Conservation (phyloP, 2,888 invertebrate genomes). For the Neuroscelio doddi region DNA sequence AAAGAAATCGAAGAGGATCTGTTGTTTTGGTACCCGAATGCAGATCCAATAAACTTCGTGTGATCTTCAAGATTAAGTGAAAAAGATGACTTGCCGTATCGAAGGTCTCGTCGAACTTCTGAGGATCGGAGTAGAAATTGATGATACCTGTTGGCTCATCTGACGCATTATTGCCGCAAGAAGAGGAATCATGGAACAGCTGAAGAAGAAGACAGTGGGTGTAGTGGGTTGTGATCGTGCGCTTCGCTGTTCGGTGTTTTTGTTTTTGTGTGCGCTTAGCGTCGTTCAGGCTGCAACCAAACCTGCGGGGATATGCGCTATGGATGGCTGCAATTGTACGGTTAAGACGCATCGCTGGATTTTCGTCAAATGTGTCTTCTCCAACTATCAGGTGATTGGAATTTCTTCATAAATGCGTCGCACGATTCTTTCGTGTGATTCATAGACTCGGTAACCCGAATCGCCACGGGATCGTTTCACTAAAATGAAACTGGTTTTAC, state of each 20-base stretch:
- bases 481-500: background rate
- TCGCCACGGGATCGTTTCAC: too few species aligned
- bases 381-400: slow-evolving; percentile 76
- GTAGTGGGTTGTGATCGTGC: slow-evolving; percentile 57
- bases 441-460: too few species aligned
- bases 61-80: too few species aligned
- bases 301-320: slow-evolving; percentile 74
- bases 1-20: too few species aligned
- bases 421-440: background rate
- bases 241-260: slow-evolving; percentile 25
- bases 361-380: slow-evolving; percentile 78
- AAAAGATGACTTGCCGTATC: too few species aligned
- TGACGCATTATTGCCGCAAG: slow-evolving; percentile 20
- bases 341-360: slow-evolving; percentile 77
- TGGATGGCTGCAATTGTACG: slow-evolving; percentile 77
- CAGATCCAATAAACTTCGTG: too few species aligned
- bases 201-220: slow-evolving; percentile 46
- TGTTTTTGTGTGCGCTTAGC: slow-evolving; percentile 50
- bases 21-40: too few species aligned
- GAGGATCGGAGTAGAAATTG: background rate
- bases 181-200: slow-evolving; percentile 42
- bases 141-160: slow-evolving; percentile 7
- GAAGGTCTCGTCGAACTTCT: background rate
- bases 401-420: background rate
- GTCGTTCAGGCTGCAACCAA: slow-evolving; percentile 48